Percentiles rank a stretch among this genome's conserved stretches.
Conservation (phyloP, 2,797 vertebrate species). For the Acrocephalus scirpaceus region DNA sequence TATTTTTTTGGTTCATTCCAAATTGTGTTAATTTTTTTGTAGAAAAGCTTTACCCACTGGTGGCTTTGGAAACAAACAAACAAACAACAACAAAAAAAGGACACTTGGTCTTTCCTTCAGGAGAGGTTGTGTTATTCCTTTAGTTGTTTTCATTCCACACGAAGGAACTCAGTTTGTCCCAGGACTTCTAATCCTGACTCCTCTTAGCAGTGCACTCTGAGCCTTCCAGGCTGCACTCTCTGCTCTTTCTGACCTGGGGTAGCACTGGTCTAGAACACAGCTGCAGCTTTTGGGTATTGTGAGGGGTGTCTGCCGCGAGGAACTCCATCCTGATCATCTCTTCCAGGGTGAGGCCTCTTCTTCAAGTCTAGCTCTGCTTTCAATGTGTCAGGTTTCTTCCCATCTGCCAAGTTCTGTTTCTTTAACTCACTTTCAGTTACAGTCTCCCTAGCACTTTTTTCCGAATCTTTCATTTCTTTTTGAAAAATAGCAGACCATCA, state of each 20-base stretch:
- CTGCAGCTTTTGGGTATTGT: background rate
- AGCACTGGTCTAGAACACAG: background rate
- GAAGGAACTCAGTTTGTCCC: background rate
- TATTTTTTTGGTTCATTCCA: background rate
- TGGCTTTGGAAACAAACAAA: background rate
- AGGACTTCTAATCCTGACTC: background rate
- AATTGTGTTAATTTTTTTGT: background rate
- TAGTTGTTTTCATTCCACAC: background rate
- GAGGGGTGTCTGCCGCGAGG: rapidly evolving
- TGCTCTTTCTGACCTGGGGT: background rate
- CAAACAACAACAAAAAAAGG: background rate
- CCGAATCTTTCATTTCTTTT: background rate
- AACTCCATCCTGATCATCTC: background rate
- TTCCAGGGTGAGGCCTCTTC: background rate
- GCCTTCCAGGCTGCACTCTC: background rate
- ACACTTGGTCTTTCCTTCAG: background rate
- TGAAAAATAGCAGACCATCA: background rate
- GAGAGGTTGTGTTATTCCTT: background rate
- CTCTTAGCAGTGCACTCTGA: background rate
- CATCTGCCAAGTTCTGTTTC: background rate
- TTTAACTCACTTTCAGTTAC: background rate
- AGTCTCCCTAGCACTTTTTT: background rate
- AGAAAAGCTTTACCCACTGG: background rate
- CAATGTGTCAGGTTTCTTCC: background rate
- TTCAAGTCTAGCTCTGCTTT: background rate